Conservation (phyloP, 2,888 invertebrate species). For the Mythimna ferrago region DNA sequence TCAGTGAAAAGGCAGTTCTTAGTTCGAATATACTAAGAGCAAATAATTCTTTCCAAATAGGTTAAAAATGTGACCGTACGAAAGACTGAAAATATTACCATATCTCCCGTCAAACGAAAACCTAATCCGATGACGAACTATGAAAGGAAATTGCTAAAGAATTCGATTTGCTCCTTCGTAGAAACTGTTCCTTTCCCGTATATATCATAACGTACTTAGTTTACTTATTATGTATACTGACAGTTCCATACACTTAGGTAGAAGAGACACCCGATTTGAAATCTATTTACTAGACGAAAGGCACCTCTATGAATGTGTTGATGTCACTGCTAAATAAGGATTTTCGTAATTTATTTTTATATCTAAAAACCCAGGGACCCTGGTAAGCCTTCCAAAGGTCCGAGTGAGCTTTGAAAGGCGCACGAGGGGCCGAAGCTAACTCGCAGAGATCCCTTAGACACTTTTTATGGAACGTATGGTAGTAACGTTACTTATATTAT, state of each 20-base stretch:
- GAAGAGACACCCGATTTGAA: slow-evolving; percentile 12
- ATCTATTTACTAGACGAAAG: slow-evolving; percentile 36
- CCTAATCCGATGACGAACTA: slow-evolving; percentile 46
- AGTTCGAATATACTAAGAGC: too few relatives aligned
- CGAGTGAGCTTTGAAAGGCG: too few relatives aligned
- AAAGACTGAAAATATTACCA: slow-evolving; percentile 17
- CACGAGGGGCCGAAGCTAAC: too few relatives aligned
- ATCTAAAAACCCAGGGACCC: too few relatives aligned
- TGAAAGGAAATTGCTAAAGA: slow-evolving; percentile 57
- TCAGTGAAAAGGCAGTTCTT: too few relatives aligned
- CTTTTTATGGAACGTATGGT: too few relatives aligned
- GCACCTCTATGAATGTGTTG: slow-evolving; percentile 5
- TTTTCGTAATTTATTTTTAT: background rate
- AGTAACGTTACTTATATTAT: too few relatives aligned
- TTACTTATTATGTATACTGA: slow-evolving; percentile 36
- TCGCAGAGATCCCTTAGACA: too few relatives aligned
- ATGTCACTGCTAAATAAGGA: background rate
- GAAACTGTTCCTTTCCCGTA: slow-evolving; percentile 30
- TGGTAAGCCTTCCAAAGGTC: too few relatives aligned
- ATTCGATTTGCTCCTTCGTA: slow-evolving; percentile 52
- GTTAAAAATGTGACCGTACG: background rate
- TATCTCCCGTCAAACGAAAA: slow-evolving; percentile 20
- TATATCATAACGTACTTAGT: slow-evolving; percentile 41
- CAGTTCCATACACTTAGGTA: slow-evolving; percentile 8
- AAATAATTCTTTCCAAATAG: background rate